Evolutionary conservation across 2,797 vertebrate genomes (phyloP).

Genomic region (Tiaroga cobitis): DNA sequence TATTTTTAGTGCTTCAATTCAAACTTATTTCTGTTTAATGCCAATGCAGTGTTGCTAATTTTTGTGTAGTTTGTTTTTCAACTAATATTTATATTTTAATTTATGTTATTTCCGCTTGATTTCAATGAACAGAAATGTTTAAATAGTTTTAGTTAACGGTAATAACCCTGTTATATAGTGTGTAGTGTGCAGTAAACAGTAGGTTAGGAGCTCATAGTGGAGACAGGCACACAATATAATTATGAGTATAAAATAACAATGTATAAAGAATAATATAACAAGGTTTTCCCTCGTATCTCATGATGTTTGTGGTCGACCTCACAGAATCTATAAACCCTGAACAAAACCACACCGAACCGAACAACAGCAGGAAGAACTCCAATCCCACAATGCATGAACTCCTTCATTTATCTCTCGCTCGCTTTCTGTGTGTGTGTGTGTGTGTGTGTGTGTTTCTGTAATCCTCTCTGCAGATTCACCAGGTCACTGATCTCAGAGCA

Average conservation of each 20-base stretch:
- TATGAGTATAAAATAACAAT: background rate
- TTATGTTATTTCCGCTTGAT: too few species aligned
- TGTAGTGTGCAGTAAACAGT: background rate
- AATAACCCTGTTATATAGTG: too few species aligned
- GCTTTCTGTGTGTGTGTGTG: conserved; percentile 5
- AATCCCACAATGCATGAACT: background rate
- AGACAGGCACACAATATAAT: background rate
- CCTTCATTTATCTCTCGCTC: conserved; percentile 1
- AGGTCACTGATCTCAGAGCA: conserved; percentile 30
- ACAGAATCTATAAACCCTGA: conserved; percentile 6
- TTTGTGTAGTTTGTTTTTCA: too few species aligned
- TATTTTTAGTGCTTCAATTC: too few species aligned
- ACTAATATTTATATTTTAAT: too few species aligned
- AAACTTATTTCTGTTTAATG: too few species aligned
- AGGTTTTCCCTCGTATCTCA: background rate
- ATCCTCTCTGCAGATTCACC: conserved; percentile 19
- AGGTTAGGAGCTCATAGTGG: background rate
- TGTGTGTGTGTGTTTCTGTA: conserved; percentile 21
- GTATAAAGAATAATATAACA: background rate
- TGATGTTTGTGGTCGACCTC: background rate
- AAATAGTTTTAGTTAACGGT: too few species aligned
- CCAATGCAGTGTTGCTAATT: too few species aligned
- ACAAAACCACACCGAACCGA: background rate
- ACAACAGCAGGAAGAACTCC: background rate
- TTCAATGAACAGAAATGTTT: too few species aligned